phyloP scores from a whole-genome alignment of 2,113 vertebrate genomes.

The Nannobrachium achirus region DNA sequence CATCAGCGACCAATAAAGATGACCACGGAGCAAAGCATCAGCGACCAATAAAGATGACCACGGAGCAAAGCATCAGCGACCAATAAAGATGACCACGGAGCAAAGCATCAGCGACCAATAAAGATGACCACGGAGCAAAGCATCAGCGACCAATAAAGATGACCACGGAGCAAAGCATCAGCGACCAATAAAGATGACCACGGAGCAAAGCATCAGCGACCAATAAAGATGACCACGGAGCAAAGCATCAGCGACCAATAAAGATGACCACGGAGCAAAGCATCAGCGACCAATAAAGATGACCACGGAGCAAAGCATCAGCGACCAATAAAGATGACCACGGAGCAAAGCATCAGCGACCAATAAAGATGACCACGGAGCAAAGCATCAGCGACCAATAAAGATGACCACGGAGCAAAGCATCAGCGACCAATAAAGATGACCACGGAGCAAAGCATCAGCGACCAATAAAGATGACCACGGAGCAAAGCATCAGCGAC shows the following conservation, averaged over 20 bases:
- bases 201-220: constrained; percentile 22
- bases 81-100: constrained; percentile 31
- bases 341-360: constrained; percentile 22
- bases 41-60: constrained; percentile 30
- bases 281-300: constrained; percentile 7
- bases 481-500: constrained; percentile 22
- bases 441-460: constrained; percentile 38
- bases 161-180: constrained; percentile 38
- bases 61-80: constrained; percentile 22
- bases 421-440: constrained; percentile 7
- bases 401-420: constrained; percentile 39
- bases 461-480: constrained; percentile 30
- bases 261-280: constrained; percentile 39
- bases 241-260: constrained; percentile 23
- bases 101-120: constrained; percentile 23
- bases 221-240: constrained; percentile 31
- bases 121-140: constrained; percentile 39
- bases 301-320: constrained; percentile 38
- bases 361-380: constrained; percentile 31
- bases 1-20: constrained; percentile 7
- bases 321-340: constrained; percentile 30
- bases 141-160: constrained; percentile 7
- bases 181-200: constrained; percentile 30
- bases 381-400: constrained; percentile 23
- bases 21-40: constrained; percentile 38